These are phyloP conservation scores for Kudoa iwatai DNA, from an alignment of 30 jellyfish, hydroid and myxozoan genomes.

Conservation along the genomic window DNA sequence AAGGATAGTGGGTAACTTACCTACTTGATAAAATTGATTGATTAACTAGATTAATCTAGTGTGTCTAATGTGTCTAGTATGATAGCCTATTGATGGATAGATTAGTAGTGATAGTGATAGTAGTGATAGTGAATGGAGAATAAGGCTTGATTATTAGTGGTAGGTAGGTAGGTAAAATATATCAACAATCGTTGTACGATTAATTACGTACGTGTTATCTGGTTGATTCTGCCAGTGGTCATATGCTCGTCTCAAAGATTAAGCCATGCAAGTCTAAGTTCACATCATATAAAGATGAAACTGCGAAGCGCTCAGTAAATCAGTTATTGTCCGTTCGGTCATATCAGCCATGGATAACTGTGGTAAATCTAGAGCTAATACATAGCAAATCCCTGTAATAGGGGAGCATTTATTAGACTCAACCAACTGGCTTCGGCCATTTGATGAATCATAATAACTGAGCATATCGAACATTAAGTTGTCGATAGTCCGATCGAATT, in stretches of 20 bases:
- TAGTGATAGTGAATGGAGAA: too few species aligned
- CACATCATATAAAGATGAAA: neutral
- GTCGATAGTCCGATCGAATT: constrained; percentile 10
- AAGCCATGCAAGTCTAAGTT: neutral
- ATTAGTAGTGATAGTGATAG: too few species aligned
- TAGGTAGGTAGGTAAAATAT: too few species aligned
- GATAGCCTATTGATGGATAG: too few species aligned
- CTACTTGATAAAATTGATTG: too few species aligned
- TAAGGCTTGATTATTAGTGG: too few species aligned
- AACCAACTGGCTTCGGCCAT: neutral
- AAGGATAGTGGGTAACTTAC: too few species aligned
- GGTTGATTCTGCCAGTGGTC: neutral
- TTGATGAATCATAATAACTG: constrained; percentile 5
- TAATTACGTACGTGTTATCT: too few species aligned
- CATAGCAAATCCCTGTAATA: neutral
- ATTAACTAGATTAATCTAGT: too few species aligned
- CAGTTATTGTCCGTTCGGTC: constrained; percentile 1
- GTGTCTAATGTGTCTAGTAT: too few species aligned
- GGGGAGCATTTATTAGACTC: constrained; percentile 1
- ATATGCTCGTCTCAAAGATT: neutral
- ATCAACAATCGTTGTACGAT: too few species aligned
- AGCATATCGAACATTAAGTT: constrained; percentile 8
- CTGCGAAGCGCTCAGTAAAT: constrained; percentile 1
- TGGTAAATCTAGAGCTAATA: constrained; percentile 1
- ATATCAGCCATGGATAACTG: constrained; percentile 1